phyloP scores from a whole-genome alignment of 2,113 vertebrate species.

The Sardina pilchardus region DNA sequence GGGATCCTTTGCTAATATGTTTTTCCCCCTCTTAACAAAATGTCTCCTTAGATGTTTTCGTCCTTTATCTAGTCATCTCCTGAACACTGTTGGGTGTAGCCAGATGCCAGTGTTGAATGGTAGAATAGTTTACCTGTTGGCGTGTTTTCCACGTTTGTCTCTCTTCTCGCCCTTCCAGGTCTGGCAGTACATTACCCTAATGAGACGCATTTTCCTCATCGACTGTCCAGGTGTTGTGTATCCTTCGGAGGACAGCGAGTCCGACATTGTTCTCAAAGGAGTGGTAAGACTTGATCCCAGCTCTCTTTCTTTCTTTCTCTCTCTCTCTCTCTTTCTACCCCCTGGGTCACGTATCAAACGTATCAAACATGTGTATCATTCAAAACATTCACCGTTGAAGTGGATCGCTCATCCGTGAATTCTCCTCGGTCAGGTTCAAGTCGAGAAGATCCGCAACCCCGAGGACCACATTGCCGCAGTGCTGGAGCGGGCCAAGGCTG shows the following conservation, averaged over 20 bases:
- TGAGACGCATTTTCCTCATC: constrained; percentile 96
- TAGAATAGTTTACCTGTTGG: background rate
- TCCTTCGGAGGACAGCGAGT: constrained; percentile 93
- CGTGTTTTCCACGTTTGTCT: background rate
- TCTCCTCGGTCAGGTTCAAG: constrained; percentile 83
- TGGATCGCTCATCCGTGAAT: background rate
- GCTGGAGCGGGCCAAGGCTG: constrained; percentile 89
- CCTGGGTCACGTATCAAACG: background rate
- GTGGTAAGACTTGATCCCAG: constrained; percentile 79
- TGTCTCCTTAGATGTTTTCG: background rate
- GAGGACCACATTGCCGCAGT: constrained; percentile 91
- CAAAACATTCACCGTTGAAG: background rate
- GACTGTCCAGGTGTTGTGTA: constrained; percentile 98
- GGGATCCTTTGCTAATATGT: background rate
- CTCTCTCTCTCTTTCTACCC: background rate
- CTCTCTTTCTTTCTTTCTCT: background rate
- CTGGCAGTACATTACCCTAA: constrained; percentile 98
- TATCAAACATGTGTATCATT: background rate
- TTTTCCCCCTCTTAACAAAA: background rate
- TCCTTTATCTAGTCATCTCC: background rate
- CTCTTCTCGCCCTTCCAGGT: constrained; percentile 71
- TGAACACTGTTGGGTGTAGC: background rate
- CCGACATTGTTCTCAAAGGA: constrained; percentile 94
- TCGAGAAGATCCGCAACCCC: constrained; percentile 94
- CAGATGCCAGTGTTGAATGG: background rate